phyloP scores from a whole-genome alignment of 2,888 invertebrate genomes.

The Chironomus riparius region DNA sequence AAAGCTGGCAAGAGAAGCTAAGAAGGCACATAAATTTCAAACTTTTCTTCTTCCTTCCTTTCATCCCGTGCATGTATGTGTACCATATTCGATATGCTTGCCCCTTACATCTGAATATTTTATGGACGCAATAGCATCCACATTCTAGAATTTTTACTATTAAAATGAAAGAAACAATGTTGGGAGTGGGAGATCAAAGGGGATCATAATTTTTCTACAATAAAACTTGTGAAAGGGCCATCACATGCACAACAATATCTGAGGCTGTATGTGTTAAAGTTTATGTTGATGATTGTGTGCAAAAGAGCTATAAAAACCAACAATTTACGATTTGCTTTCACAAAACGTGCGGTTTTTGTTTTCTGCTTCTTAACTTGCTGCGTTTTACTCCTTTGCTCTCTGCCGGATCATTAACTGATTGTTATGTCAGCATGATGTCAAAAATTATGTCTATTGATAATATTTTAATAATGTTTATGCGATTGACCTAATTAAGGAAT shows the following conservation, averaged over 20 bases:
- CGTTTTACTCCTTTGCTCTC: background rate
- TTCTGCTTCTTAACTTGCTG: background rate
- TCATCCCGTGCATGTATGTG: too few species aligned
- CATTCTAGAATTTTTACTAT: too few species aligned
- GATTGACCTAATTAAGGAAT: background rate
- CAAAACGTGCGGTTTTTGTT: background rate
- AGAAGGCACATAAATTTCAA: slow-evolving; percentile 15
- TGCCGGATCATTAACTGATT: background rate
- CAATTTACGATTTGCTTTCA: background rate
- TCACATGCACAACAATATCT: too few species aligned
- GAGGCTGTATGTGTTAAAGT: background rate
- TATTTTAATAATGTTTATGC: background rate
- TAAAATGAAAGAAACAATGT: too few species aligned
- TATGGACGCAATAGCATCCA: too few species aligned
- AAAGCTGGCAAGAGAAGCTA: background rate
- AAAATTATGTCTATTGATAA: background rate
- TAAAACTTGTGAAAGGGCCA: too few species aligned
- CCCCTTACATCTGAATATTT: too few species aligned
- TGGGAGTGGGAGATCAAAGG: too few species aligned
- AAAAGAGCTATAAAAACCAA: background rate
- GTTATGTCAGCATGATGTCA: background rate
- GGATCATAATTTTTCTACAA: too few species aligned
- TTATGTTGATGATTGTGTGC: background rate
- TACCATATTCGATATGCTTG: too few species aligned
- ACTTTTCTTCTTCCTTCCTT: background rate